Conservation (phyloP, 2,888 invertebrate genomes). For the Augiades crinisus region DNA sequence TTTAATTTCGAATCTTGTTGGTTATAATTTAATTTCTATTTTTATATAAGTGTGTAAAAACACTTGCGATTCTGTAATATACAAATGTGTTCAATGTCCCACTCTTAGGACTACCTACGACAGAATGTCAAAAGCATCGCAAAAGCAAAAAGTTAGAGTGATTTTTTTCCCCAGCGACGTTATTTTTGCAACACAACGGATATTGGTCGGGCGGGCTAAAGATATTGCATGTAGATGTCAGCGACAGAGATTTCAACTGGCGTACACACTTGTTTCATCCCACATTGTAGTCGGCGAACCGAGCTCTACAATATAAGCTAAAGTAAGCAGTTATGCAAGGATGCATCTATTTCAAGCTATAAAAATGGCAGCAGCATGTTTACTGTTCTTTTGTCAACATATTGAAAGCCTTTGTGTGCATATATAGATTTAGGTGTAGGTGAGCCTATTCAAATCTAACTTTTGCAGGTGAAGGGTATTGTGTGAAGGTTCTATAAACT, state of each 20-base stretch:
- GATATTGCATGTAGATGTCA: slow-evolving; percentile 76
- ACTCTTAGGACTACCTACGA: not conserved
- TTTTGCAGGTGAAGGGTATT: slow-evolving; percentile 45
- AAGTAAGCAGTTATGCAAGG: slow-evolving; percentile 26
- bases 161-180: slow-evolving; percentile 48
- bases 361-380: slow-evolving; percentile 11
- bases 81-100: too few species aligned
- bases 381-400: slow-evolving; percentile 2
- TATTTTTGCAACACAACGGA: slow-evolving; percentile 63
- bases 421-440: slow-evolving; percentile 9
- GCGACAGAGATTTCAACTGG: slow-evolving; percentile 59
- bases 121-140: slow-evolving; percentile 8
- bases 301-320: slow-evolving; percentile 44
- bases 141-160: slow-evolving; percentile 34
- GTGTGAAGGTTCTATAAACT: slow-evolving; percentile 64
- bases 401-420: not conserved
- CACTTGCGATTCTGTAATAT: too few species aligned
- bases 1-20: too few species aligned
- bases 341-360: slow-evolving; percentile 17
- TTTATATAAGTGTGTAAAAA: too few species aligned
- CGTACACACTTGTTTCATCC: slow-evolving; percentile 59
- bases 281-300: slow-evolving; percentile 36
- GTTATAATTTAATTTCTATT: too few species aligned
- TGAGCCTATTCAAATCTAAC: slow-evolving; percentile 27
- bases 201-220: slow-evolving; percentile 63